Evolutionary conservation across 2,113 vertebrate species (phyloP).

Genomic region (Eretmochelys imbricata): DNA sequence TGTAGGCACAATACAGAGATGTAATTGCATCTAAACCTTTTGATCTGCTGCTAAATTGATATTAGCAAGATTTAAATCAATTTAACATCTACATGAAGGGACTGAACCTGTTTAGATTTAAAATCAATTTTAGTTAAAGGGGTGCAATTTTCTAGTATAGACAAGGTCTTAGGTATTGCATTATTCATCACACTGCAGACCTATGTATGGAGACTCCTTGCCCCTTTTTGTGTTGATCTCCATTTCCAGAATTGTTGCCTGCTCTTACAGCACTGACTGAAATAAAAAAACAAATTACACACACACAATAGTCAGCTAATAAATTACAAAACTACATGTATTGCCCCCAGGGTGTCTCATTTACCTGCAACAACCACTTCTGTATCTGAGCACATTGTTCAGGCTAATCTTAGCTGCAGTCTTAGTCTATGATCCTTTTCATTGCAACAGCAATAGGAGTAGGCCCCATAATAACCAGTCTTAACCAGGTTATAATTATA

Average conservation of each 20-base stretch:
- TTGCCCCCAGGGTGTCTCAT: not conserved
- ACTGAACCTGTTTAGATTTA: not conserved
- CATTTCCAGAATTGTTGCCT: not conserved
- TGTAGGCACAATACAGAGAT: accelerated
- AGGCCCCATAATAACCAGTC: not conserved
- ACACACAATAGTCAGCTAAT: not conserved
- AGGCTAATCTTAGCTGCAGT: not conserved
- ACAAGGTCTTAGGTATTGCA: not conserved
- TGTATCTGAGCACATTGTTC: constrained; percentile 24
- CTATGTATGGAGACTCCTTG: not conserved
- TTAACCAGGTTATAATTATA: not conserved
- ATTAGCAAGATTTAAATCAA: not conserved
- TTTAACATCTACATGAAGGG: not conserved
- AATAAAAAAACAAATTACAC: not conserved
- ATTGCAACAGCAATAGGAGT: not conserved
- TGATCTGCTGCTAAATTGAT: not conserved
- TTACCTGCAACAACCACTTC: constrained; percentile 8
- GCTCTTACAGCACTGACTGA: not conserved
- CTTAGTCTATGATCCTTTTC: not conserved
- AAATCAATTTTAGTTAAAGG: not conserved
- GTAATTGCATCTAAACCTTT: not conserved
- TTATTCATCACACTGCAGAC: not conserved
- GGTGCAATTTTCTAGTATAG: not conserved
- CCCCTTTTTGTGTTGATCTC: not conserved
- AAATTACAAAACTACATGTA: not conserved